Conservation (phyloP, 1,140 invertebrate genomes). For the Holotrichia oblita region DNA sequence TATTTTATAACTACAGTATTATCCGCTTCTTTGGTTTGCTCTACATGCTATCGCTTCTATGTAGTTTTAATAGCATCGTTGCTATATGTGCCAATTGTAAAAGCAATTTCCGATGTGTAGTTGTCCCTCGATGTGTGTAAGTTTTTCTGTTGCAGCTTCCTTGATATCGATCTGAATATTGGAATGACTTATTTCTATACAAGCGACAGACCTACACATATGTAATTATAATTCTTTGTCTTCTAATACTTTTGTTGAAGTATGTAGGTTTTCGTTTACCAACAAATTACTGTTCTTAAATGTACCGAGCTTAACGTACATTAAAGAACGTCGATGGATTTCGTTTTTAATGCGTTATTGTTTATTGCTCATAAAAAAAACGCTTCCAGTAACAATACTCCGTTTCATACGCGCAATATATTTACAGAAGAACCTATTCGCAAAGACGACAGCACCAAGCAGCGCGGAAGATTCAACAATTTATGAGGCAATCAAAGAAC, state of each 20-base stretch:
- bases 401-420: background rate
- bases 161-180: constrained; percentile 33
- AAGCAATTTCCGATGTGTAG: constrained; percentile 8
- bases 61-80: too few relatives aligned
- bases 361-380: background rate
- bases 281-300: background rate
- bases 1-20: too few relatives aligned
- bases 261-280: constrained; percentile 6
- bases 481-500: constrained; percentile 94
- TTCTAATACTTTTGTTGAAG: constrained; percentile 19
- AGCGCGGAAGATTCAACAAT: constrained; percentile 92
- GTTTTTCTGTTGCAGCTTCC: constrained; percentile 23
- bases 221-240: constrained; percentile 37
- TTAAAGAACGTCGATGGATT: background rate
- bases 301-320: background rate
- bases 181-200: constrained; percentile 33
- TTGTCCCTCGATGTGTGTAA: constrained; percentile 32
- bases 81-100: background rate
- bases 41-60: too few relatives aligned
- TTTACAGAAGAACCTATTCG: constrained; percentile 79
- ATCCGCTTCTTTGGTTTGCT: too few relatives aligned
- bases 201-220: constrained; percentile 24
- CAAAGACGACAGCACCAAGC: constrained; percentile 89
- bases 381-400: background rate
- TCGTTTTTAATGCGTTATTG: background rate